Evolutionary conservation across 2,888 invertebrate species (phyloP).

Genomic region (Eustalomyia histrio): DNA sequence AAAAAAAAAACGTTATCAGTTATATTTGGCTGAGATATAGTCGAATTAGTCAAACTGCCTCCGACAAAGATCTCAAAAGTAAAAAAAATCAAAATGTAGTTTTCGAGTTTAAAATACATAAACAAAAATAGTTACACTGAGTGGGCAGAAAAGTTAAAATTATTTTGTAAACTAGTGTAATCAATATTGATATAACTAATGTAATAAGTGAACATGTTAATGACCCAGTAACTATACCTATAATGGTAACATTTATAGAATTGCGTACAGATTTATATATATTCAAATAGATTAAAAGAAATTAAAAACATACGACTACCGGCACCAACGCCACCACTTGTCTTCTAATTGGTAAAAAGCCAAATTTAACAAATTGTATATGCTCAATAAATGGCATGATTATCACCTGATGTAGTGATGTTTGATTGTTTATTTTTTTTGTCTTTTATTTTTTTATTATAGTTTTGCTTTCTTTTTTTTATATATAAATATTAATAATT

Average conservation of each 20-base stretch:
- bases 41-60: no score
- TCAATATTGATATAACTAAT: neutral
- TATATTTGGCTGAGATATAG: no score
- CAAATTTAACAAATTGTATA: conserved; percentile 15
- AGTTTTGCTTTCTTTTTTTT: neutral
- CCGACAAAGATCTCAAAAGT: no score
- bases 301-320: neutral
- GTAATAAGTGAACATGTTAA: neutral
- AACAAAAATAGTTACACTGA: no score
- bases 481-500: neutral
- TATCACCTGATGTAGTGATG: conserved; percentile 42
- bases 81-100: no score
- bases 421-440: conserved; percentile 2
- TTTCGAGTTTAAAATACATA: no score
- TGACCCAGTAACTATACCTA: neutral
- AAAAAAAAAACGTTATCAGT: no score
- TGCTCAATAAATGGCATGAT: conserved; percentile 33
- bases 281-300: neutral
- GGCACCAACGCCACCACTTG: conserved; percentile 12
- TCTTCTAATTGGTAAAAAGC: conserved; percentile 26
- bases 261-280: neutral
- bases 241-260: conserved; percentile 2
- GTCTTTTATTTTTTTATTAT: neutral
- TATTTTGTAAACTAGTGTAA: no score
- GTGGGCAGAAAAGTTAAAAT: no score